A percentile compares a stretch with the other conserved stretches of the same genome.
phyloP scores from a whole-genome alignment of 2,797 vertebrate genomes.

The Synaphobranchus kaupii region DNA sequence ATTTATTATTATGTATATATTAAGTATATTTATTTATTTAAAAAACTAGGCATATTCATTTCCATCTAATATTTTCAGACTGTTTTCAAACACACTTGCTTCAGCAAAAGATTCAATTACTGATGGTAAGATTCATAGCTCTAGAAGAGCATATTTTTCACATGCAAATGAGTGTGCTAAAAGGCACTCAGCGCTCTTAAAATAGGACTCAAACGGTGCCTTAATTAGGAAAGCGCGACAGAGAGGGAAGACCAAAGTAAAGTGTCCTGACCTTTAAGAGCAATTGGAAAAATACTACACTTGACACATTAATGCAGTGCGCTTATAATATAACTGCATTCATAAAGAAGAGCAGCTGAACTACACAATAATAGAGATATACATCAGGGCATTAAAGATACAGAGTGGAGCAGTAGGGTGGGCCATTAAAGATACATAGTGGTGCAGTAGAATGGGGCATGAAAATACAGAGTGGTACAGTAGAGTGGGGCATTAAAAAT shows the following conservation, averaged over 20 bases:
- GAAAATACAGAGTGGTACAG: no score
- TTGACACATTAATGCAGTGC: neutral
- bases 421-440: neutral
- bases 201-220: neutral
- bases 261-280: slow-evolving; percentile 12
- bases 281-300: neutral
- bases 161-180: slow-evolving; percentile 1
- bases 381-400: neutral
- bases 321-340: neutral
- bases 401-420: neutral
- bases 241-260: neutral
- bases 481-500: no score
- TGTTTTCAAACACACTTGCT: neutral
- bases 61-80: neutral
- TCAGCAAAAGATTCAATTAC: slow-evolving; percentile 11
- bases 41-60: neutral
- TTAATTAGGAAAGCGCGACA: neutral
- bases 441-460: no score
- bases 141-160: neutral
- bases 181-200: neutral
- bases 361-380: neutral
- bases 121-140: neutral
- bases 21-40: no score
- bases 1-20: neutral
- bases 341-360: neutral